These are phyloP conservation scores for Platanista minor DNA, from an alignment of 2,113 vertebrate genomes.

Conservation along the genomic window DNA sequence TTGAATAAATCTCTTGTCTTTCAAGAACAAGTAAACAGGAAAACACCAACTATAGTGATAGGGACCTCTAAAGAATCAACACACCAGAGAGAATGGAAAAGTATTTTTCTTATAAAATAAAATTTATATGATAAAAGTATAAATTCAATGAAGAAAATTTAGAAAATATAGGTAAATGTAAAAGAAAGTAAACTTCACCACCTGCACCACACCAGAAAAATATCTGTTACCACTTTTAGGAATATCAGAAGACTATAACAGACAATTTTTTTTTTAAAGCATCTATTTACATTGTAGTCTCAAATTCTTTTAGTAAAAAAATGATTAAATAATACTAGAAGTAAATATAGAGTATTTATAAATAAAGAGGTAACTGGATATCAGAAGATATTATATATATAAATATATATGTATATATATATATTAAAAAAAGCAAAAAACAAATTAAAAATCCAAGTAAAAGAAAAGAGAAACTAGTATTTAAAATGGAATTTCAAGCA, in stretches of 20 bases:
- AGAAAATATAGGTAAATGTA: background rate
- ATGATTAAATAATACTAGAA: background rate
- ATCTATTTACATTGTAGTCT: background rate
- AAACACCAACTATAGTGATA: background rate
- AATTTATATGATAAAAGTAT: background rate
- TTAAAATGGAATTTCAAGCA: slow-evolving; percentile 13
- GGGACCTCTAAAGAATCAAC: background rate
- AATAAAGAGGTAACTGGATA: background rate
- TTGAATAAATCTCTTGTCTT: background rate
- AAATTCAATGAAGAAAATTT: background rate
- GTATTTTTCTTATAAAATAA: slow-evolving; percentile 2
- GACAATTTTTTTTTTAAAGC: background rate
- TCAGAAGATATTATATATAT: background rate
- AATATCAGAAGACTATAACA: background rate
- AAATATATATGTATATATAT: too few relatives aligned
- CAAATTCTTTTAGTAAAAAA: background rate
- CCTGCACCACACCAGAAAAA: background rate
- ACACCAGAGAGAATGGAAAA: background rate
- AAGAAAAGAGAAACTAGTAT: background rate
- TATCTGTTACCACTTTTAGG: background rate
- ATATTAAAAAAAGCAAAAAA: background rate
- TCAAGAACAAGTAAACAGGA: background rate
- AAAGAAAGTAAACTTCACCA: background rate
- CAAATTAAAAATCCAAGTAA: background rate
- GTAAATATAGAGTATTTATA: background rate